These are phyloP conservation scores for Oryzias melastigma DNA, from an alignment of 2,113 vertebrate genomes.

Conservation along the genomic window DNA sequence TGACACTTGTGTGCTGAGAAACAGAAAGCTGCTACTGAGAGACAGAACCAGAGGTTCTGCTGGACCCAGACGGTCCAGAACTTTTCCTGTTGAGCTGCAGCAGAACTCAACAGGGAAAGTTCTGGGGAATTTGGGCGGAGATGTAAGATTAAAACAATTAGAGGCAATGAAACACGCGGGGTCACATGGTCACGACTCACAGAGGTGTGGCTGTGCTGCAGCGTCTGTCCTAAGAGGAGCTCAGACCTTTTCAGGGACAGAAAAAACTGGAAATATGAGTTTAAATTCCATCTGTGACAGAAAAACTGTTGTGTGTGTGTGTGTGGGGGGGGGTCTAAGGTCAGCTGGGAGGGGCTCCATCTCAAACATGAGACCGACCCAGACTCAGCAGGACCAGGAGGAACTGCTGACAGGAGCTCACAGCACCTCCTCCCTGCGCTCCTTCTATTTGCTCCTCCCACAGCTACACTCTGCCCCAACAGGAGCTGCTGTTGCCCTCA, in stretches of 20 bases:
- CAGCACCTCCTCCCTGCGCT: too few species aligned
- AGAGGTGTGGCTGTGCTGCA: background rate
- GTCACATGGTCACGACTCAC: background rate
- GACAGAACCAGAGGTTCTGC: too few species aligned
- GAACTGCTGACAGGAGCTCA: too few species aligned
- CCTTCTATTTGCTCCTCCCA: too few species aligned
- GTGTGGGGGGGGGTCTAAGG: constrained; percentile 46
- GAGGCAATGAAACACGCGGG: constrained; percentile 18
- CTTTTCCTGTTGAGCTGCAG: too few species aligned
- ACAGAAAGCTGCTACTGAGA: too few species aligned
- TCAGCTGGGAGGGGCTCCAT: constrained; percentile 37
- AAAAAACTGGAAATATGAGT: too few species aligned
- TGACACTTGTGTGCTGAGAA: constrained; percentile 9
- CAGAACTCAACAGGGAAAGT: background rate
- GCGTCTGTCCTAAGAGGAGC: background rate
- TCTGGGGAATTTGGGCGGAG: background rate
- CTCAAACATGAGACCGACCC: too few species aligned
- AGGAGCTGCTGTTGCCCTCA: too few species aligned
- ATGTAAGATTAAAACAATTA: constrained; percentile 27
- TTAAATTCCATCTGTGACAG: constrained; percentile 58
- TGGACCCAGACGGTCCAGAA: background rate
- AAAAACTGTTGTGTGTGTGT: too few species aligned
- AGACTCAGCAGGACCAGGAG: too few species aligned
- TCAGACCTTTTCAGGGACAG: background rate
- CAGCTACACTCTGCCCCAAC: too few species aligned